A percentile compares a stretch with the other conserved stretches of the same genome.
Evolutionary conservation across 2,797 vertebrate genomes (phyloP).

Genomic region (Gouania willdenowi): DNA sequence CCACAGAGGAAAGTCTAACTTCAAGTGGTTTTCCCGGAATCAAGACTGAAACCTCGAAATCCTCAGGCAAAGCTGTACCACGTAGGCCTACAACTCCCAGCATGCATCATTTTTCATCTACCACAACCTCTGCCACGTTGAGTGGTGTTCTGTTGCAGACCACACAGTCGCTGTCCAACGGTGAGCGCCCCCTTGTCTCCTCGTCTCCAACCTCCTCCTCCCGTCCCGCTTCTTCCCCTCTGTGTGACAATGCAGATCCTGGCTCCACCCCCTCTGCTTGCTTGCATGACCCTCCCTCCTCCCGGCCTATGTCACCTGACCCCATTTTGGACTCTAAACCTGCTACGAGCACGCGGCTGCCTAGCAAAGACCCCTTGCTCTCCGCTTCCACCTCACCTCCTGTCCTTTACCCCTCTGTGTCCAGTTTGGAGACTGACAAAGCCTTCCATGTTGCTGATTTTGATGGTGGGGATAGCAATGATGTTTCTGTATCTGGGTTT

Average conservation of each 20-base stretch:
- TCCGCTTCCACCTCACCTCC: conserved; percentile 73
- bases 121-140: conserved; percentile 65
- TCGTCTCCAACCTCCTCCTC: conserved; percentile 72
- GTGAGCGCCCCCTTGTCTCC: conserved; percentile 80
- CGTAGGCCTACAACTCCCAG: conserved; percentile 73
- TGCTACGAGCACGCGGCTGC: conserved; percentile 58
- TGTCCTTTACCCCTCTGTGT: conserved; percentile 78
- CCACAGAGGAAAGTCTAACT: conserved; percentile 41
- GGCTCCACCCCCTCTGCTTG: conserved; percentile 38
- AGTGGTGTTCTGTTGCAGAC: conserved; percentile 78
- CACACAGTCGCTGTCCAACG: conserved; percentile 83
- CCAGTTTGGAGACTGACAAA: conserved; percentile 66
- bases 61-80: conserved; percentile 64
- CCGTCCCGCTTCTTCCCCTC: conserved; percentile 69
- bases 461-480: conserved; percentile 66
- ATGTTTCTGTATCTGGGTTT: conserved; percentile 79
- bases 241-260: conserved; percentile 59
- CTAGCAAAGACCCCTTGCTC: conserved; percentile 74
- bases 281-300: conserved; percentile 88
- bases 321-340: conserved; percentile 63
- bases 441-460: conserved; percentile 70
- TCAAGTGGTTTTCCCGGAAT: conserved; percentile 49
- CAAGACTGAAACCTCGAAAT: conserved; percentile 55
- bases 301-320: conserved; percentile 75
- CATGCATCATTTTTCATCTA: conserved; percentile 37